A percentile compares a stretch with the other conserved stretches of the same genome.
phyloP scores from a whole-genome alignment of 23 tunicate species.

The Diplosoma virens region DNA sequence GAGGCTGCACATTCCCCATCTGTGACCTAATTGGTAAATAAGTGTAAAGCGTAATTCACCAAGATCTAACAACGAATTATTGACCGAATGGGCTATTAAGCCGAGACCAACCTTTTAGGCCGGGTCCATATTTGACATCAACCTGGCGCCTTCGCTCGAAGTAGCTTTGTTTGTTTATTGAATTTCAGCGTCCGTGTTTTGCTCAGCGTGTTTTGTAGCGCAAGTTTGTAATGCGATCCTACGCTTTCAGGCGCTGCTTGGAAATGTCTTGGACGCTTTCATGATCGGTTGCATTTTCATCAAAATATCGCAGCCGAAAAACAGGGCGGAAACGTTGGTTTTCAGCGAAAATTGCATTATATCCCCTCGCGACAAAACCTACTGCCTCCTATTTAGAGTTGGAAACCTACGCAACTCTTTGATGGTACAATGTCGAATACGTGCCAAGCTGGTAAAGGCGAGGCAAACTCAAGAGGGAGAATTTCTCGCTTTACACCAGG shows the following conservation, averaged over 20 bases:
- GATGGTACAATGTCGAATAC: constrained; percentile 84
- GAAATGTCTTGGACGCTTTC: constrained; percentile 95
- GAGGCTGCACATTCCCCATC: too few relatives aligned
- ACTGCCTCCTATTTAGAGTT: constrained; percentile 88
- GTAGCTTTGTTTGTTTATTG: too few relatives aligned
- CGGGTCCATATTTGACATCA: too few relatives aligned
- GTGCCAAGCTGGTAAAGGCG: constrained; percentile 87
- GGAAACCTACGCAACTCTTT: constrained; percentile 93
- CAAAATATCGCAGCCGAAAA: constrained; percentile 97
- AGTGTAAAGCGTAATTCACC: too few relatives aligned
- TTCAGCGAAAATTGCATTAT: constrained; percentile 89
- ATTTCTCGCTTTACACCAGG: constrained; percentile 81
- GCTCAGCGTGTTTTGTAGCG: too few relatives aligned
- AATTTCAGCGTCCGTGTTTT: too few relatives aligned
- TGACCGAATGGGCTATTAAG: too few relatives aligned
- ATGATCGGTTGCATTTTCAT: constrained; percentile 97
- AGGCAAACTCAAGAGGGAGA: constrained; percentile 91
- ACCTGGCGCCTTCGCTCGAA: too few relatives aligned
- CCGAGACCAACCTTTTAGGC: too few relatives aligned
- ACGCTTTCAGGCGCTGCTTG: constrained; percentile 64
- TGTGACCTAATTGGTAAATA: too few relatives aligned
- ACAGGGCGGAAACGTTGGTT: constrained; percentile 87
- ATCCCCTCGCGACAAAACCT: constrained; percentile 82
- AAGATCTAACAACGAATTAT: too few relatives aligned
- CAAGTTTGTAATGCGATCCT: too few relatives aligned